These are phyloP conservation scores for Camptogramma bilineatum DNA, from an alignment of 2,888 invertebrate species.

Conservation along the genomic window DNA sequence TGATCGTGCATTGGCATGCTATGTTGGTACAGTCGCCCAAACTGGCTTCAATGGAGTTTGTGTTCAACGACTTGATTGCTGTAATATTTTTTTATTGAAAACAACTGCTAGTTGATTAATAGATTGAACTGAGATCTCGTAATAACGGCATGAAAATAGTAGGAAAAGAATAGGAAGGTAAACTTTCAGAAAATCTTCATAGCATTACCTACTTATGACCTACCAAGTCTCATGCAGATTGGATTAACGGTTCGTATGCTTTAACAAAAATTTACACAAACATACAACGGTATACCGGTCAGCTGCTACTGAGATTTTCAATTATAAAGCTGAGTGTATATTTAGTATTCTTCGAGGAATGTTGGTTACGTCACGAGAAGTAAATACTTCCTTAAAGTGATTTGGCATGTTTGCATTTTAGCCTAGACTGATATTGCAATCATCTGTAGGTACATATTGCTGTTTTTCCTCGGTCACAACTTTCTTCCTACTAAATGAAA, in stretches of 20 bases:
- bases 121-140: no score
- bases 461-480: neutral
- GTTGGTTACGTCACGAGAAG: conserved; percentile 20
- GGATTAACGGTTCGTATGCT: no score
- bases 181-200: no score
- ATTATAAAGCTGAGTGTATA: neutral
- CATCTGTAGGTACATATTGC: neutral
- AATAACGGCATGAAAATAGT: no score
- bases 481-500: neutral
- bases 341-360: conserved; percentile 23
- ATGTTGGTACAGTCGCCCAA: conserved; percentile 3
- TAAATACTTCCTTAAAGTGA: conserved; percentile 27
- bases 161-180: no score
- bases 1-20: neutral
- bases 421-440: neutral
- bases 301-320: no score
- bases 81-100: neutral
- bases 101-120: no score
- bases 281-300: no score
- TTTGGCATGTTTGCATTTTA: conserved; percentile 15
- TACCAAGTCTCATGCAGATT: no score
- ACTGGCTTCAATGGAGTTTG: neutral
- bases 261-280: no score
- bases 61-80: neutral
- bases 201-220: no score